Evolutionary conservation across 2,797 vertebrate genomes (phyloP), one percentile per base, ranked within the genome.

Genomic region (Pangasius mekongensis): DNA sequence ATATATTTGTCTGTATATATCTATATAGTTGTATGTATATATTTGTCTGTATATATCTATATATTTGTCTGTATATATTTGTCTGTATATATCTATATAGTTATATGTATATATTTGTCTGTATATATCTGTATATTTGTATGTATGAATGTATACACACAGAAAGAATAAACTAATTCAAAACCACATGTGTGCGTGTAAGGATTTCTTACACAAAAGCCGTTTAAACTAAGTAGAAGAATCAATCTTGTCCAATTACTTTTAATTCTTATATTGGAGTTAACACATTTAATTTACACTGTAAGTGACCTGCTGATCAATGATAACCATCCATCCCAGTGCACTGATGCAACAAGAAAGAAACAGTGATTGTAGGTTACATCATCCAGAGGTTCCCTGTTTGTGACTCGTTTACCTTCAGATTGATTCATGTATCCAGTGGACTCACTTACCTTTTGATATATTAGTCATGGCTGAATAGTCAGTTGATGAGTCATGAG

Each of bases 291-390:
- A n/a, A 60, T 36, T 60, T 60, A 56, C 30, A 56, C n/a, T 8
- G 14, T 58, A 58, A 62, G 13, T 62, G 58, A 36, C 33, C 22
- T 27, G n/a, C 33, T 36, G 43, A 43, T 82, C 36, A 82, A 18
- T 47, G 36, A 24, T 6, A 36, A 56, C 3, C 20, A 64, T 47
- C n/a, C 6, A 33, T 67, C 64, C 20, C 30, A 69, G n/a, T 36
- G n/a, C 20, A 16, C 47, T 36, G 64, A 84, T 69, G 47, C 30
- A 84, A 69, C 47, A 22, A 54, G 49, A 54, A 5, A 33, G 62
- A 84, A 84, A 52, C 82, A 52, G 27, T 30, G 62, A 49, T 30
- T 67, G 43, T 13, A 22, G 62, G 62, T 84, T 67, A 67, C 64
- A 52, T 67, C 27, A 69, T n/a, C 20, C 64, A 84, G n/a, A 52